These are phyloP conservation scores for Sinosuthora webbiana DNA, from an alignment of 2,113 vertebrate species.

Conservation along the genomic window DNA sequence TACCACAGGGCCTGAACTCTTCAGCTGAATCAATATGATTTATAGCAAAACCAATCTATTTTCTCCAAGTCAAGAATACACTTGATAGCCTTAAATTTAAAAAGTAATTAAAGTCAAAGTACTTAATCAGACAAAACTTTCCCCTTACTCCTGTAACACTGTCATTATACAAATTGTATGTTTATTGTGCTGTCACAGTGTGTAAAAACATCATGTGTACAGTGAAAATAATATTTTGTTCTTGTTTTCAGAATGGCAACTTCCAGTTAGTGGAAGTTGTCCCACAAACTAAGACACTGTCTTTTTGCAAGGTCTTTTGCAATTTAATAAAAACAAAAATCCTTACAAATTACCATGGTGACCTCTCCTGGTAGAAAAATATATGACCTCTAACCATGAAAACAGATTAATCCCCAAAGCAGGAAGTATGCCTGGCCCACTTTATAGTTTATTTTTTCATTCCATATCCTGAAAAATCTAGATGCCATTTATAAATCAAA, in stretches of 20 bases:
- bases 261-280: neutral
- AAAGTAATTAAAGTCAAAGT: neutral
- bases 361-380: constrained; percentile 57
- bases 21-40: neutral
- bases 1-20: neutral
- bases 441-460: neutral
- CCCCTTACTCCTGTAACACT: neutral
- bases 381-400: neutral
- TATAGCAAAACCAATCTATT: neutral
- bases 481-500: neutral
- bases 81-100: neutral
- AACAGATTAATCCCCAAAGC: neutral
- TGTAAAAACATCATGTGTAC: neutral
- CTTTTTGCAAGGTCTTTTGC: neutral
- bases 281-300: neutral
- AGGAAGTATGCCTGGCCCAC: neutral
- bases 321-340: neutral
- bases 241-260: neutral
- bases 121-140: neutral
- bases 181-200: neutral
- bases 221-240: neutral
- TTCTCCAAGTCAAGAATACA: neutral
- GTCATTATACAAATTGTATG: neutral
- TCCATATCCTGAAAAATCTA: neutral
- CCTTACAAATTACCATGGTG: constrained; percentile 17